Percentiles rank a stretch among this genome's conserved stretches.
phyloP scores from a whole-genome alignment of 2,113 vertebrate species.

The Struthidea cinerea region DNA sequence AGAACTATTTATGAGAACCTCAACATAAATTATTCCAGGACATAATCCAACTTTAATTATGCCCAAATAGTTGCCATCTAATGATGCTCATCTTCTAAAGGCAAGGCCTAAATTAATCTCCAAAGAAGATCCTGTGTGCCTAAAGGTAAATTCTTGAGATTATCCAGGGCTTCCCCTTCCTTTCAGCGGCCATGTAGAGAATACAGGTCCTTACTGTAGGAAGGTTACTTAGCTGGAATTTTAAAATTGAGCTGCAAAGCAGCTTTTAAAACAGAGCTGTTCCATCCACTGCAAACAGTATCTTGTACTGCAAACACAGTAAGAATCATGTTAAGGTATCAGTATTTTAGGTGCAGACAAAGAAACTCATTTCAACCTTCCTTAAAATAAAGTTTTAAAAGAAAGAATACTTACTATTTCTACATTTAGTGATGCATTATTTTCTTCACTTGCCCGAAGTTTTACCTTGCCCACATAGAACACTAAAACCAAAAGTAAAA shows the following conservation, averaged over 20 bases:
- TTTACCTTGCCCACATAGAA: slow-evolving; percentile 69
- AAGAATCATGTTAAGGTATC: background rate
- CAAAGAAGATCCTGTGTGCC: background rate
- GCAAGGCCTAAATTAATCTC: background rate
- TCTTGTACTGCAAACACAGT: background rate
- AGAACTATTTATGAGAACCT: background rate
- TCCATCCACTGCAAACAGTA: background rate
- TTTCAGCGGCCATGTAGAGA: background rate
- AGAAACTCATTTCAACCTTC: background rate
- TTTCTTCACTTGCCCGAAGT: slow-evolving; percentile 57
- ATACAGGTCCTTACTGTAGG: background rate
- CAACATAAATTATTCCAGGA: background rate
- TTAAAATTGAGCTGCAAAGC: background rate
- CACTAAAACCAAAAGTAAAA: slow-evolving; percentile 58
- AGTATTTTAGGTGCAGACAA: background rate
- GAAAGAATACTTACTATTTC: slow-evolving; percentile 64
- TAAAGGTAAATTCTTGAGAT: background rate
- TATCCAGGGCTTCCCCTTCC: background rate
- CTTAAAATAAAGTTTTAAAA: background rate
- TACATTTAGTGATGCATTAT: slow-evolving; percentile 42
- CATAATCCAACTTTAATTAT: background rate
- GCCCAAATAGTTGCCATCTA: background rate
- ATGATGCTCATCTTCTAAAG: background rate
- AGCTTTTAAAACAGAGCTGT: background rate
- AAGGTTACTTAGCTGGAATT: background rate